Base-by-base conservation (phyloP, 2,113 vertebrate genomes). In the Dryoscopus gambensis region DNA sequence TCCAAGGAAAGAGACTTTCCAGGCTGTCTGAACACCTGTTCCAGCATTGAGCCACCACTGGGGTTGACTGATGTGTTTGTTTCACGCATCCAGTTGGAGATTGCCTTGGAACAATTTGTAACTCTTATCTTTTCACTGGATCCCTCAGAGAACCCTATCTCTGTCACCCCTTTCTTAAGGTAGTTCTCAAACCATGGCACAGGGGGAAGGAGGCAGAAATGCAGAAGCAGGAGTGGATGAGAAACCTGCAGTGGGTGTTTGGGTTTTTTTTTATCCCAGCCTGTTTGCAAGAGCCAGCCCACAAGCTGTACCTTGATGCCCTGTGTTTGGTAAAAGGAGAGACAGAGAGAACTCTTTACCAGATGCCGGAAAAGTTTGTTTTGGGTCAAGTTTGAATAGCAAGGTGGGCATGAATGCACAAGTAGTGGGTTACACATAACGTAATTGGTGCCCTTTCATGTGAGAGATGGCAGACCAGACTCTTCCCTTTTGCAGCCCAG, bases 1-100 rank as follows among this genome's bases (percentile, higher is more conserved):
- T 78, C n/a, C 42, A 53, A 49, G 42, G 50, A 78, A 74, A 21
- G 23, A 64, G 16, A 33, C 46, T 91, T 82, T 84, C 60, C 19
- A 56, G 28, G 10, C 40, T 73, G 19, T 4, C 47, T 64, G 63
- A 89, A 19, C 21, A 21, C 11, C 21, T 84, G 5, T 52, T 80
- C 15, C 27, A 56, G 17, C 42, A 63, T 6, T 83, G 68, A 83
- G 64, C 25, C 24, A 37, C 47, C 3, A 1, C 0, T 50, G 15
- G 15, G 5, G 3, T 22, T 50, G 39, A 28, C 3, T 0, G 0
- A 9, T 2, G 4, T 35, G 9, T 63, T 82, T 75, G 5, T 78
- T 67, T 59, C 42, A 39, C 0, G 0, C n/a, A n/a, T 42, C 18
- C 49, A 30, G 6, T 4, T 30, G 50, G 20, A 82, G 63, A 62